Conservation (phyloP, 2,113 vertebrate genomes). For the Daphoenositta chrysoptera region DNA sequence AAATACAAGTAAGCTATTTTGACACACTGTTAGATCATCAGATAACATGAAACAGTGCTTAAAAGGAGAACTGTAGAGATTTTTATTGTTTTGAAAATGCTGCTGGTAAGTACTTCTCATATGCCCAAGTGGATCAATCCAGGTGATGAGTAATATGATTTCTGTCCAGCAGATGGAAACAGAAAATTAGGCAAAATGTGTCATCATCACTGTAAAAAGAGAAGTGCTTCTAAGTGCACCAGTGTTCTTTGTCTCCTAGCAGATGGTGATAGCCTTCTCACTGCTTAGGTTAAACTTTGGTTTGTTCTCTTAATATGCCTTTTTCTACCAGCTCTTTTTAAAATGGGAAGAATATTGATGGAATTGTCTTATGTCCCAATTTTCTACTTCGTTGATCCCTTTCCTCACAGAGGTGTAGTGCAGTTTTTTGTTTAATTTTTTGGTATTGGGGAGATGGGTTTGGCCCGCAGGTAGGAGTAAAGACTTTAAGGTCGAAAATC, state of each 20-base stretch:
- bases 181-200: background rate
- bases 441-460: background rate
- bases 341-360: background rate
- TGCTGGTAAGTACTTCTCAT: background rate
- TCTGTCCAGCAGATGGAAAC: conserved; percentile 27
- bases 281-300: background rate
- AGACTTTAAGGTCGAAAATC: background rate
- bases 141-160: background rate
- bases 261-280: background rate
- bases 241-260: background rate
- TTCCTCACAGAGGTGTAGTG: background rate
- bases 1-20: conserved; percentile 48
- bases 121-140: background rate
- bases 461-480: background rate
- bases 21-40: background rate
- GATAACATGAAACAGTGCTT: background rate
- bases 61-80: background rate
- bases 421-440: background rate
- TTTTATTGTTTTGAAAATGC: background rate
- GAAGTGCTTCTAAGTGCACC: background rate
- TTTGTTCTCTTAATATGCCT: background rate
- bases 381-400: background rate
- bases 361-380: background rate
- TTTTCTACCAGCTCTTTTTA: background rate
- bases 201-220: background rate